Evolutionary conservation across 2,797 vertebrate genomes (phyloP), one percentile per base, ranked within the genome.

Genomic region (Anisognathus igniventris): DNA sequence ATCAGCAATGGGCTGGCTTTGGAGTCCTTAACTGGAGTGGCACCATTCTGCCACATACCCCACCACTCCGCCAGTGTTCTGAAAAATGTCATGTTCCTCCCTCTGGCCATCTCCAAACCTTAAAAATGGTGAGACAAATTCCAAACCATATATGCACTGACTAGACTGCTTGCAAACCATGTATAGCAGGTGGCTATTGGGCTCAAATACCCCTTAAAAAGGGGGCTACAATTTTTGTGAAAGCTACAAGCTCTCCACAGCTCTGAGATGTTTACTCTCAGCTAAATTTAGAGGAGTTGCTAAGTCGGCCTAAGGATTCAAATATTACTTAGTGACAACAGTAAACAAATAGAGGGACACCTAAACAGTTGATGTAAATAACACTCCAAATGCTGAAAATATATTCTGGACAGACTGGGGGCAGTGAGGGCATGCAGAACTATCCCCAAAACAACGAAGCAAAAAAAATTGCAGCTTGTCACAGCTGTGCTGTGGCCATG

Each of bases 51-150:
- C 13, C 60, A 73, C 28, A 67, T 14, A 65, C 5, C 11, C 28
- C 40, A 67, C 2, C 0, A 5, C 27, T 76, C 6, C 20, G 35
- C 19, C 58, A 56, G 1, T 6, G 3, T 14, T 33, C 31, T n/a
- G 3, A 68, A 82, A 77, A 66, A 37, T 10, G 22, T 47, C 19
- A 54, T 1, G 7, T 23, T 65, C 14, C 19, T 56, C 22, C 39
- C 47, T 77, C 47, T 53, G 57, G n/a, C 15, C 35, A 45, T 15
- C 15, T 57, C 25, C 51, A 85, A 66, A 74, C 28, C 22, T 53
- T 53, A 44, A 39, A 23, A 22, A 50, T 4, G 14, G 22, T 23
- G 33, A 25, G 44, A 56, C 21, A 18, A 56, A 39, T 68, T 77
- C 57, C 57, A 35, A 8, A 6, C 14, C 23, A 22, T 6, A 25